Evolutionary conservation across 92 coral and sea anemone genomes (phyloP).

Genomic region (Paragorgia papillata): DNA sequence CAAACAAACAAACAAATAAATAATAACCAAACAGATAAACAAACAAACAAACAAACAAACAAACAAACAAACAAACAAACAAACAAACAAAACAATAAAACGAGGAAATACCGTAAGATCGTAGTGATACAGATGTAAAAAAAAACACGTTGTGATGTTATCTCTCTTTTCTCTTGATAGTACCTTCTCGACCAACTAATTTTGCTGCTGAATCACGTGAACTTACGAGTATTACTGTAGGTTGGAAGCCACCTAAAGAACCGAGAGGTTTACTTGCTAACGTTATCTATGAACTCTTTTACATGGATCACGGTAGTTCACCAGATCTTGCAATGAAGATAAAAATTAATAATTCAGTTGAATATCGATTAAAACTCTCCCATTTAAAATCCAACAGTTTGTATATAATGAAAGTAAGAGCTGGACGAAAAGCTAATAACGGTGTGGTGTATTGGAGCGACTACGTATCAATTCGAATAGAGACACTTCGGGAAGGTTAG

Average conservation of each 20-base stretch:
- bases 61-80: neutral
- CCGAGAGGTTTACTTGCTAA: slow-evolving; percentile 69
- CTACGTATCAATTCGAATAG: slow-evolving; percentile 35
- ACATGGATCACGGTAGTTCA: slow-evolving; percentile 30
- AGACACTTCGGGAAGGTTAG: slow-evolving; percentile 79
- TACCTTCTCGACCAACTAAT: slow-evolving; percentile 27
- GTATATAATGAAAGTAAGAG: slow-evolving; percentile 65
- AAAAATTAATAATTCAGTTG: neutral
- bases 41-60: neutral
- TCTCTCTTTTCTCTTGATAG: slow-evolving; percentile 10
- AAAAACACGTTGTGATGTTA: neutral
- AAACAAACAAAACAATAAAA: neutral
- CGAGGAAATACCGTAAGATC: neutral
- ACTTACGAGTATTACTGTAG: slow-evolving; percentile 37
- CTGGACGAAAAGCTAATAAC: slow-evolving; percentile 64
- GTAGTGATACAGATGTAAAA: neutral
- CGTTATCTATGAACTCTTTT: slow-evolving; percentile 61
- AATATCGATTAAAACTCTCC: slow-evolving; percentile 24
- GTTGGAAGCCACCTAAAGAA: slow-evolving; percentile 68
- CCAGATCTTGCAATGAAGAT: neutral
- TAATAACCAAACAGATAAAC: neutral
- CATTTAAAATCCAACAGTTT: slow-evolving; percentile 61
- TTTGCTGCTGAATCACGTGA: slow-evolving; percentile 6
- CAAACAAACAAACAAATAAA: neutral
- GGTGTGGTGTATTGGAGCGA: slow-evolving; percentile 68